A percentile compares a stretch with the other conserved stretches of the same genome.
Evolutionary conservation across 2,797 vertebrate species (phyloP).

Genomic region (Xenentodon cancila): DNA sequence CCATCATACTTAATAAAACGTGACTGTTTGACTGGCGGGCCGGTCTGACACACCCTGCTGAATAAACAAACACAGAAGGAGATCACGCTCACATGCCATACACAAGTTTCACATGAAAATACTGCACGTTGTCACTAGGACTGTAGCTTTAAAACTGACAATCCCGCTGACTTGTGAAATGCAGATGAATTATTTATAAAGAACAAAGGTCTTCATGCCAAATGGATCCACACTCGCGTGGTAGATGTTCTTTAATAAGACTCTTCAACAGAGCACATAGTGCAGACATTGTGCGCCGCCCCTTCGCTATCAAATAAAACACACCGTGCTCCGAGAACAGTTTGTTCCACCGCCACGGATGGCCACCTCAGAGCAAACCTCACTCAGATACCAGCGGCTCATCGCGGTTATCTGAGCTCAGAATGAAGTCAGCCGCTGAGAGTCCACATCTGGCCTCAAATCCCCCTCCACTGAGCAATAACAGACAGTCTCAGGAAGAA

Average conservation of each 20-base stretch:
- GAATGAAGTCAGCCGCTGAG: not conserved
- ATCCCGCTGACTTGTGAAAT: conserved; percentile 3
- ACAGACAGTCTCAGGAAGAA: no score
- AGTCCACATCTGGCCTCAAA: not conserved
- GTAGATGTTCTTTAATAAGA: not conserved
- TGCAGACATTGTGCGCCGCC: not conserved
- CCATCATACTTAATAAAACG: not conserved
- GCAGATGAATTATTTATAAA: not conserved
- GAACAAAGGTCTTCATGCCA: not conserved
- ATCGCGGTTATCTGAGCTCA: not conserved
- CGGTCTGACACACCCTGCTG: conserved; percentile 9
- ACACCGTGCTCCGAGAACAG: conserved; percentile 29
- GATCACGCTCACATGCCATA: not conserved
- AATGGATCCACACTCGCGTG: no score
- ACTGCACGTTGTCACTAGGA: not conserved
- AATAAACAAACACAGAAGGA: conserved; percentile 33
- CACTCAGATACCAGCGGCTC: conserved; percentile 11
- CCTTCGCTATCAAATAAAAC: conserved; percentile 17
- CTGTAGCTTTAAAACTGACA: not conserved
- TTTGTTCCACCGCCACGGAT: conserved; percentile 9
- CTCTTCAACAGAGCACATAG: not conserved
- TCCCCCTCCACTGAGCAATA: not conserved
- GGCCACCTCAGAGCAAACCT: not conserved
- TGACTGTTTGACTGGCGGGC: conserved; percentile 27
- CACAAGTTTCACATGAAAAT: not conserved